phyloP scores from a whole-genome alignment of 2,113 vertebrate species.

The Nansenia antarctica region DNA sequence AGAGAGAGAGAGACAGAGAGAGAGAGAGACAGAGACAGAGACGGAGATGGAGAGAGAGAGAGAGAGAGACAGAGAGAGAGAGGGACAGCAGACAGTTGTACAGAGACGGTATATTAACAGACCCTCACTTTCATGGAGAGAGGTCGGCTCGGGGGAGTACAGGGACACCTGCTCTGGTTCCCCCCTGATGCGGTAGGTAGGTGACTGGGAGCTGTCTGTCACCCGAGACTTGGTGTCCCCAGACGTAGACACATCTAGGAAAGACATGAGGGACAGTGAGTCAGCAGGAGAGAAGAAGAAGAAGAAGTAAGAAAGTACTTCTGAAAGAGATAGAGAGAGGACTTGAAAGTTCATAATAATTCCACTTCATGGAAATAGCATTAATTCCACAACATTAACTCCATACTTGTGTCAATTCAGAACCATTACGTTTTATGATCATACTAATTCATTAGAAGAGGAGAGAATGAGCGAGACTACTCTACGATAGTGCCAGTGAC shows the following conservation, averaged over 20 bases:
- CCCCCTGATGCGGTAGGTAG: slow-evolving; percentile 84
- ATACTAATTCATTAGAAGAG: slow-evolving; percentile 31
- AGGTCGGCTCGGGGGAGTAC: slow-evolving; percentile 91
- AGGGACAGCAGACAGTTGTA: slow-evolving; percentile 53
- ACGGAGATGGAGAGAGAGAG: background rate
- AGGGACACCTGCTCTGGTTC: slow-evolving; percentile 87
- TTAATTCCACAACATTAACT: slow-evolving; percentile 55
- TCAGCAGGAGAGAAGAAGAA: background rate
- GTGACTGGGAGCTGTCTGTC: slow-evolving; percentile 83
- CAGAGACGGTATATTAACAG: slow-evolving; percentile 78
- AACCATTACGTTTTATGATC: slow-evolving; percentile 47
- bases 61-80: background rate
- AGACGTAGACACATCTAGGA: slow-evolving; percentile 82
- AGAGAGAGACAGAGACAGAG: slow-evolving; percentile 63
- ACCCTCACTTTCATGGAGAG: slow-evolving; percentile 99
- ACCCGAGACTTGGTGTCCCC: slow-evolving; percentile 80
- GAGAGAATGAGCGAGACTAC: slow-evolving; percentile 20
- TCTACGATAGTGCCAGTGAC: background rate
- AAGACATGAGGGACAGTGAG: slow-evolving; percentile 27
- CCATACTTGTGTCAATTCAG: slow-evolving; percentile 30
- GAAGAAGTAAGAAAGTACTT: background rate
- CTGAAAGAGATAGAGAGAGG: background rate
- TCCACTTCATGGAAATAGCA: slow-evolving; percentile 20
- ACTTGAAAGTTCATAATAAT: slow-evolving; percentile 20
- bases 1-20: slow-evolving; percentile 60